Percentiles rank a stretch among this genome's conserved stretches.
Evolutionary conservation across 2,113 vertebrate genomes (phyloP).

Genomic region (Gracilinanus agilis): DNA sequence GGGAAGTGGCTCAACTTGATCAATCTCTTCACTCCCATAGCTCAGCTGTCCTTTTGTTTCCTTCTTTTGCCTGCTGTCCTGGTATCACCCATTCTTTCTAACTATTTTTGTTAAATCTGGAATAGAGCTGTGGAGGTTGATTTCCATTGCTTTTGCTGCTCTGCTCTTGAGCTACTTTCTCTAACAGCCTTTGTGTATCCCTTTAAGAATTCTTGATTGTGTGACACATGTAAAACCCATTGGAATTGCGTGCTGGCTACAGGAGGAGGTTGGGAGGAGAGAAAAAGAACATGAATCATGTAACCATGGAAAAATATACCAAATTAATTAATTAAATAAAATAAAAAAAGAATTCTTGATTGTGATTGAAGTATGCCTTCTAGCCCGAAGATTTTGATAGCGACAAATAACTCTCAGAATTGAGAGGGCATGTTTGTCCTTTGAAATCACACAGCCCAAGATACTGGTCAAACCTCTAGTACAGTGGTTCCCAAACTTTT

Average conservation of each 20-base stretch:
- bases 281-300: no score
- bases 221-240: no score
- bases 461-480: neutral
- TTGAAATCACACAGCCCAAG: neutral
- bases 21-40: neutral
- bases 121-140: neutral
- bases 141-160: neutral
- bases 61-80: neutral
- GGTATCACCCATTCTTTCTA: neutral
- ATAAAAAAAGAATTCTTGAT: neutral
- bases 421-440: neutral
- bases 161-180: neutral
- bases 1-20: neutral
- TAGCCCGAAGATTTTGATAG: neutral
- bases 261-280: no score
- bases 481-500: no score
- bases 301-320: no score
- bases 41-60: neutral
- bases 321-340: no score
- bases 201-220: neutral
- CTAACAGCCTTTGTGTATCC: neutral
- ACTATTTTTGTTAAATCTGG: neutral
- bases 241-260: no score
- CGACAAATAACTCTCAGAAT: neutral
- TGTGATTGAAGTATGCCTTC: neutral